Percentiles rank a stretch among this genome's conserved stretches.
These are phyloP conservation scores for Apeira syringaria DNA, from an alignment of 2,888 invertebrate genomes.

Conservation along the genomic window DNA sequence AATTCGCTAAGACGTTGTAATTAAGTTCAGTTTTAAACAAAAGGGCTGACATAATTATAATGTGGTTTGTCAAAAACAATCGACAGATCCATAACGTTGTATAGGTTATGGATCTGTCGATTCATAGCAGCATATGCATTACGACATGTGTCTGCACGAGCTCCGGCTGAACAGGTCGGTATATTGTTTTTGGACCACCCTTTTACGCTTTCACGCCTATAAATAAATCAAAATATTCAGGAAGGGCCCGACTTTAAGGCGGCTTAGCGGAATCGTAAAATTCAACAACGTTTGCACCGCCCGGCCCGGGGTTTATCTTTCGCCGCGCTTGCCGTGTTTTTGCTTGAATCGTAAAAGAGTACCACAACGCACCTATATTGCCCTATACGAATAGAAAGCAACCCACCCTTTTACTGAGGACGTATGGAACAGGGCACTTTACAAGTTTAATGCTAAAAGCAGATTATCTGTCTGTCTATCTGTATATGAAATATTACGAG, in stretches of 20 bases:
- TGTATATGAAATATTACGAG: slow-evolving; percentile 32
- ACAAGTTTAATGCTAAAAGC: slow-evolving; percentile 68
- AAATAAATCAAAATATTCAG: slow-evolving; percentile 84
- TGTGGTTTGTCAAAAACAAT: slow-evolving; percentile 32
- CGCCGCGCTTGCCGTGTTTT: slow-evolving; percentile 72
- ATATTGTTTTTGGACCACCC: slow-evolving; percentile 80
- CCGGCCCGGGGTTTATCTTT: slow-evolving; percentile 77
- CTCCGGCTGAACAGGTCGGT: slow-evolving; percentile 62
- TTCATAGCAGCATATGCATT: slow-evolving; percentile 58
- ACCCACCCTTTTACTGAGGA: slow-evolving; percentile 69
- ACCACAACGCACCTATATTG: slow-evolving; percentile 57
- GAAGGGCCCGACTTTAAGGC: slow-evolving; percentile 81
- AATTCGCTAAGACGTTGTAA: slow-evolving; percentile 51
- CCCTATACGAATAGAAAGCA: slow-evolving; percentile 72
- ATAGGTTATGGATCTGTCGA: slow-evolving; percentile 43
- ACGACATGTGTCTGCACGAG: slow-evolving; percentile 60
- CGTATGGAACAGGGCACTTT: slow-evolving; percentile 69
- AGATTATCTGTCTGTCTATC: slow-evolving; percentile 65
- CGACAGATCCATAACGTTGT: no score
- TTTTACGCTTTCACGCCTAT: slow-evolving; percentile 79
- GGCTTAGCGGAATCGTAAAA: slow-evolving; percentile 83
- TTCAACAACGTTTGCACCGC: slow-evolving; percentile 78
- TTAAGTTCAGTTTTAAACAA: slow-evolving; percentile 30
- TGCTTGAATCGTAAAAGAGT: slow-evolving; percentile 80
- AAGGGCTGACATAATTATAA: slow-evolving; percentile 29